Percentiles rank a stretch among this genome's conserved stretches.
These are phyloP conservation scores for Trichonephila clavipes DNA, from an alignment of 1,140 invertebrate genomes.

Conservation along the genomic window DNA sequence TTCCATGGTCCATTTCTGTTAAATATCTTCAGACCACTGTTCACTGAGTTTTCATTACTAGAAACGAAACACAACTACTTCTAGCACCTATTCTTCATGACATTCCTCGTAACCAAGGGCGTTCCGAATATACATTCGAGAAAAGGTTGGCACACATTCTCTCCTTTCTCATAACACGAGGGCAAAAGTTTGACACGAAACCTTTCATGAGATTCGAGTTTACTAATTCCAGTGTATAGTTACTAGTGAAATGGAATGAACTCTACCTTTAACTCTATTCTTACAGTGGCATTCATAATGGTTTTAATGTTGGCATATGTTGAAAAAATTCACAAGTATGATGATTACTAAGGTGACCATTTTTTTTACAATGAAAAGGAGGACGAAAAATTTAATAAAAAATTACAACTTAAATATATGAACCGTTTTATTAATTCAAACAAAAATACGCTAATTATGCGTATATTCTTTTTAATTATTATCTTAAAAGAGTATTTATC, in stretches of 20 bases:
- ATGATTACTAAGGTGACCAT: too few species aligned
- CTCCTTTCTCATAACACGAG: background rate
- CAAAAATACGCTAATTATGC: too few species aligned
- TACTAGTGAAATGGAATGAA: background rate
- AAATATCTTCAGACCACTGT: background rate
- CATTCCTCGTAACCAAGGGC: slow-evolving; percentile 21
- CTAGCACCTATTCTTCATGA: slow-evolving; percentile 38
- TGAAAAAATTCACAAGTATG: too few species aligned
- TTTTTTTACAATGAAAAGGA: too few species aligned
- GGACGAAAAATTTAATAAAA: too few species aligned
- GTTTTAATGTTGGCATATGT: too few species aligned
- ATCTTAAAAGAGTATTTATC: too few species aligned
- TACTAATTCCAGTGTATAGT: background rate
- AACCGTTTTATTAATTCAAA: too few species aligned
- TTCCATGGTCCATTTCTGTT: background rate
- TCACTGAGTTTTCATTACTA: slow-evolving; percentile 26
- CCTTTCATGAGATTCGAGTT: background rate
- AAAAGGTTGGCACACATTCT: slow-evolving; percentile 33
- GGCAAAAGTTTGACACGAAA: slow-evolving; percentile 3
- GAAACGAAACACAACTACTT: slow-evolving; percentile 44
- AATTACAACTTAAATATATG: too few species aligned
- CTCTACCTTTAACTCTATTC: background rate
- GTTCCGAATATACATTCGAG: background rate
- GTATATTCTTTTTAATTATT: too few species aligned
- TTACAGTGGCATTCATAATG: background rate